Base-by-base conservation (phyloP, 2,797 vertebrate genomes). In the Fratercula arctica region DNA sequence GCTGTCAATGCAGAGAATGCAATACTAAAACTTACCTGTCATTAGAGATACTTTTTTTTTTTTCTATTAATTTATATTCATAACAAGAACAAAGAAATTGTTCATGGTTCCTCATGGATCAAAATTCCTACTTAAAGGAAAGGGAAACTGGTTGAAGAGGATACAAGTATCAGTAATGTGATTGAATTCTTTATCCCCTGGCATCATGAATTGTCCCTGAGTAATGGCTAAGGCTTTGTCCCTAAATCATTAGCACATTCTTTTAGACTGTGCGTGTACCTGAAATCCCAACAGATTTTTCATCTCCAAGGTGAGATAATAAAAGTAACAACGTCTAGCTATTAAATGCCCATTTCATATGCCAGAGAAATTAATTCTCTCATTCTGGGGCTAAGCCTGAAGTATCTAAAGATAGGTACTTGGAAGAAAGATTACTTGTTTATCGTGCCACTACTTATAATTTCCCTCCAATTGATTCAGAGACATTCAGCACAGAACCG, bases 71-170 rank as follows among this genome's bases (percentile, higher is more conserved):
- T 92, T 95, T 85, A 61, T 81, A 92, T 46, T 43, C 63, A 66
- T 72, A 86, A 77, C 15, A 68, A 57, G 53, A 85, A 67, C 14
- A 81, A 93, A 60, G 29, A 93, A 75, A 94, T 59, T 81, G 10
- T 35, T 79, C 8, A 3, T 46, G 15, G 39, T 39, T 97, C 76
- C 37, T 87, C 19, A 73, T 43, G 37, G 77, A 96, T 90, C 64
- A 93, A 86, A 73, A 78, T 63, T 89, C 28, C 63, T 89, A 43
- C 87, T 92, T 92, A 72, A 89, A 89, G 87, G 51, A 77, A 70
- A 67, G 24, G 50, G 46, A 87, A 92, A 68, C 21, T 73, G 67
- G 56, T 72, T 88, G 64, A 96, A 94, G 46, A 91, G 46, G 41
- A 89, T 54, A 68, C n/a, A 87, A 87, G 56, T 78, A 61, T 41